Evolutionary conservation across 2,113 vertebrate genomes (phyloP), one percentile per base, ranked within the genome.

Genomic region (Caranx melampygus): DNA sequence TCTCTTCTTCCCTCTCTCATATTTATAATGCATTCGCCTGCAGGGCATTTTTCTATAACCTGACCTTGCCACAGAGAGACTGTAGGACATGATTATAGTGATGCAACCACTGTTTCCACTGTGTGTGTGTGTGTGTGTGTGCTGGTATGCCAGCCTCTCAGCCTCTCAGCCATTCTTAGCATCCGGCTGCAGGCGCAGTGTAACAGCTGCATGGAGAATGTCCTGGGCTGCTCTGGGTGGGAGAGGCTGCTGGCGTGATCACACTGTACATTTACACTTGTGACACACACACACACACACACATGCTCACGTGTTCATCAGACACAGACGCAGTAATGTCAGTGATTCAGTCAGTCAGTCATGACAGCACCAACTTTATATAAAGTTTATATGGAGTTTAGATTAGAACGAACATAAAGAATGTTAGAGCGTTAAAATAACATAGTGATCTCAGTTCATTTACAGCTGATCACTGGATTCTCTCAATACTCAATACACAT

Each of bases 171-270:
- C 86, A 83, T 85, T 76, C 83, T 80, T 75, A 72, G 72, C 59
- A 67, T 75, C 18, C 8, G 73, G 86, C 88, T 87, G 86, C 84
- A 87, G 86, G 87, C 81, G 58, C 71, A 59, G 80, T 81, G 72
- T 80, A 87, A 83, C 90, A 94, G 90, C 87, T 91, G 90, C 69
- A 69, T 77, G 71, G 87, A 87, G 69, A 90, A 88, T 88, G 82
- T 88, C 26, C 54, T 72, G 68, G 18, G 72, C 55, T 16, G 80
- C 78, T 75, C 47, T 20, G 59, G 65, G 21, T 61, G 77, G 68
- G 70, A 75, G 71, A 47, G 73, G 71, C 55, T 54, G n/a, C 26
- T 26, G 26, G 26, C 26, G 26, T 26, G 26, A 26, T 26, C 26
- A 26, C 65, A 75, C 42, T 67, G 3, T 11, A 21, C 13, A 73